These are phyloP conservation scores for Sebastes diploproa DNA, from an alignment of 2,797 vertebrate species.

Conservation along the genomic window DNA sequence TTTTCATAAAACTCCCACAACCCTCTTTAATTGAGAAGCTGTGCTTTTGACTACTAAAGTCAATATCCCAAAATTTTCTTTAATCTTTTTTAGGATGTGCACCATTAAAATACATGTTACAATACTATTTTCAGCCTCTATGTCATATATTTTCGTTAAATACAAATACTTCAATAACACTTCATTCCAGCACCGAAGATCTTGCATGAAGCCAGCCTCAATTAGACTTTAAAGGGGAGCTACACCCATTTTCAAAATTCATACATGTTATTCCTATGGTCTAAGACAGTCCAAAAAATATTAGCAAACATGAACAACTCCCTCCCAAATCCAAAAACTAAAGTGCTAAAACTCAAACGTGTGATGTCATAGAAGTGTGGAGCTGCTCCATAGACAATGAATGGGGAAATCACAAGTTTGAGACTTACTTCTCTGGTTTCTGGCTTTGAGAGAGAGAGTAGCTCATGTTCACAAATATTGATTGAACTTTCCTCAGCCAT, in stretches of 20 bases:
- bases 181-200: neutral
- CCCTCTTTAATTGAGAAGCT: neutral
- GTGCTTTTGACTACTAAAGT: neutral
- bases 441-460: too few relatives aligned
- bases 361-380: too few relatives aligned
- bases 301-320: too few relatives aligned
- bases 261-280: neutral
- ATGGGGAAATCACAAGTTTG: too few relatives aligned
- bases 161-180: neutral
- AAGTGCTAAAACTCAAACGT: too few relatives aligned
- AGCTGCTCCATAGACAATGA: too few relatives aligned
- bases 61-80: neutral
- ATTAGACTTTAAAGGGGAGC: neutral
- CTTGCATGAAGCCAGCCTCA: neutral
- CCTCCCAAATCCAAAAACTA: too few relatives aligned
- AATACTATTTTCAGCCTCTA: neutral
- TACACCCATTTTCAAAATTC: neutral
- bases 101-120: neutral
- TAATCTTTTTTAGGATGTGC: neutral
- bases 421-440: too few relatives aligned
- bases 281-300: neutral
- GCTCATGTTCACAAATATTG: too few relatives aligned
- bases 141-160: neutral
- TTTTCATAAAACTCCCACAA: neutral
- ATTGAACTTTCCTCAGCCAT: too few relatives aligned